Conservation (phyloP, 1,140 invertebrate species). For the Phocides pigmalion region DNA sequence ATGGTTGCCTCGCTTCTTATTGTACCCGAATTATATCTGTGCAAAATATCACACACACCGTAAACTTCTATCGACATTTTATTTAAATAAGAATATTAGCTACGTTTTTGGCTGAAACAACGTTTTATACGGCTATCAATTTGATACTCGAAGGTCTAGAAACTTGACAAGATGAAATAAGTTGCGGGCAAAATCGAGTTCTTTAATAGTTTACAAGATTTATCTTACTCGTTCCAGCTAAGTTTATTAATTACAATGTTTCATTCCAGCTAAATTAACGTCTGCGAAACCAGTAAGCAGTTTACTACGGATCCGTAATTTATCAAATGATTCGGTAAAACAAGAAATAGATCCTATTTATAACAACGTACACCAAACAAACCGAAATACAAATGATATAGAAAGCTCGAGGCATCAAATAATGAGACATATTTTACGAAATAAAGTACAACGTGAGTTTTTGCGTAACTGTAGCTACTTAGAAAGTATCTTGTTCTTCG, state of each 20-base stretch:
- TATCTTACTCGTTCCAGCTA: not conserved
- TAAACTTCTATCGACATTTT: too few relatives aligned
- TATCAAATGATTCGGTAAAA: slow-evolving; percentile 56
- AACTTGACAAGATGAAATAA: too few relatives aligned
- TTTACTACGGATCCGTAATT: slow-evolving; percentile 63
- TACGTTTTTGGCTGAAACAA: too few relatives aligned
- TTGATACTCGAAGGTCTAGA: too few relatives aligned
- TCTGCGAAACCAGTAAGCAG: slow-evolving; percentile 42
- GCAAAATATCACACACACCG: too few relatives aligned
- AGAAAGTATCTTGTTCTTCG: not conserved
- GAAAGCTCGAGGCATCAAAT: slow-evolving; percentile 16
- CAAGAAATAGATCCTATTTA: slow-evolving; percentile 57
- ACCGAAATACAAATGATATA: slow-evolving; percentile 29
- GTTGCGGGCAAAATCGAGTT: too few relatives aligned
- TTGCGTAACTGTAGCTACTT: not conserved
- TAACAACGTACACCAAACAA: slow-evolving; percentile 45
- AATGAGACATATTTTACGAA: slow-evolving; percentile 40
- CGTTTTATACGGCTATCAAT: too few relatives aligned
- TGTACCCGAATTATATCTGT: too few relatives aligned
- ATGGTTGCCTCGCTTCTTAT: too few relatives aligned
- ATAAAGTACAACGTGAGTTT: slow-evolving; percentile 9
- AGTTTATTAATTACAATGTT: slow-evolving; percentile 18
- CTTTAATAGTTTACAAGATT: not conserved
- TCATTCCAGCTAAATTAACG: slow-evolving; percentile 46
- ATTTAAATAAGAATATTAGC: too few relatives aligned